Evolutionary conservation across 2,888 invertebrate species (phyloP).

Genomic region (Temnothorax rugatulus): DNA sequence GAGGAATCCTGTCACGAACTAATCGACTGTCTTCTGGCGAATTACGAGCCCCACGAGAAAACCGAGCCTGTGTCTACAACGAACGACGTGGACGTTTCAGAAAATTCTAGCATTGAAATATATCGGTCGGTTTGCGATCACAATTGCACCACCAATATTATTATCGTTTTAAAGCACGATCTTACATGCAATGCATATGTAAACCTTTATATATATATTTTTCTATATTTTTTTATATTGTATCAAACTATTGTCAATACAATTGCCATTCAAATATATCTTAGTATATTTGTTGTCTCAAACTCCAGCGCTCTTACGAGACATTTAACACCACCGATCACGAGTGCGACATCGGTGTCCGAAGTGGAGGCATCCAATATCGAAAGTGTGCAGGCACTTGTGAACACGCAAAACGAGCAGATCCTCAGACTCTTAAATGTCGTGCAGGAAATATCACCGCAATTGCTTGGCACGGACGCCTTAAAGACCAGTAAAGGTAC

Average conservation of each 20-base stretch:
- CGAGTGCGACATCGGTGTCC: constrained; percentile 85
- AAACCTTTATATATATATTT: background rate
- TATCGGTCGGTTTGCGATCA: constrained; percentile 88
- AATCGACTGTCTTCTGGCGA: constrained; percentile 90
- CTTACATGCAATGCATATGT: constrained; percentile 7
- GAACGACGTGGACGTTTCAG: constrained; percentile 87
- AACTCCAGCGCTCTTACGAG: constrained; percentile 89
- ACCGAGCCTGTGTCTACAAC: constrained; percentile 86
- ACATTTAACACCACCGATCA: constrained; percentile 90
- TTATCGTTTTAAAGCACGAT: background rate
- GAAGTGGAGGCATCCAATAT: constrained; percentile 86
- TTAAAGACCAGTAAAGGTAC: constrained; percentile 88
- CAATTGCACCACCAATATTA: background rate
- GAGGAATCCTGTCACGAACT: constrained; percentile 91
- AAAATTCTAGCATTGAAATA: constrained; percentile 91
- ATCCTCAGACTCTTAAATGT: constrained; percentile 89
- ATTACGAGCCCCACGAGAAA: constrained; percentile 88
- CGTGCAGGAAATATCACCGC: constrained; percentile 88
- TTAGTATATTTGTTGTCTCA: constrained; percentile 8
- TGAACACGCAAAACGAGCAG: constrained; percentile 90
- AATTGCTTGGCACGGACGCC: constrained; percentile 89
- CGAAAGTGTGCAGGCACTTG: constrained; percentile 89
- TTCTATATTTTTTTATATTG: background rate
- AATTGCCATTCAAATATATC: constrained; percentile 30
- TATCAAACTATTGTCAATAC: background rate